phyloP scores from a whole-genome alignment of 2,888 invertebrate species.

The Biston stratarius region DNA sequence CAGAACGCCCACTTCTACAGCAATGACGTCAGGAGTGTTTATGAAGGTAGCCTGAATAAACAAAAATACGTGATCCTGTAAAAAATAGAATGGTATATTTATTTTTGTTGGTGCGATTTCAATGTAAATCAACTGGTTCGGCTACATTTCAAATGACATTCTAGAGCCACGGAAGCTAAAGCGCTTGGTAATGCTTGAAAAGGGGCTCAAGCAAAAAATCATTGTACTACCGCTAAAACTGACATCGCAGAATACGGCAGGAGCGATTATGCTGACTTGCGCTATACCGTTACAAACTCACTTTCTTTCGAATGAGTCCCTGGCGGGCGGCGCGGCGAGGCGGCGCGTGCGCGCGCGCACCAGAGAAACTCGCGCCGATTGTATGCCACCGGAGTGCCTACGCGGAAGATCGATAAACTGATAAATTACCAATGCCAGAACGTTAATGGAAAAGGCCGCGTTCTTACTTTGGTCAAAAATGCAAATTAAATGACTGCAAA shows the following conservation, averaged over 20 bases:
- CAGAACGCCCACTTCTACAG: constrained; percentile 37
- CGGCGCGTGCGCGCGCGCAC: constrained; percentile 44
- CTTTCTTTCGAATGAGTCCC: constrained; percentile 74
- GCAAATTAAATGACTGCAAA: constrained; percentile 19
- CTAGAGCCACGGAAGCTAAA: no score
- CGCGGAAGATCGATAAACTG: constrained; percentile 49
- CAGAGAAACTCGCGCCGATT: constrained; percentile 58
- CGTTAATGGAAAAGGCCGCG: constrained; percentile 39
- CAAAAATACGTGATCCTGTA: constrained; percentile 1
- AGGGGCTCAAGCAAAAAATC: not conserved
- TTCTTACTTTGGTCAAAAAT: constrained; percentile 34
- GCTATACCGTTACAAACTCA: constrained; percentile 75
- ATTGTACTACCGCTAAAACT: constrained; percentile 6
- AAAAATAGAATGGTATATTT: constrained; percentile 7
- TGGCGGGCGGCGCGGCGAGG: constrained; percentile 41
- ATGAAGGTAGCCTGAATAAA: constrained; percentile 22
- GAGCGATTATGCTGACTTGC: constrained; percentile 60
- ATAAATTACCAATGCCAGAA: constrained; percentile 32
- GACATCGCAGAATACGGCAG: constrained; percentile 43
- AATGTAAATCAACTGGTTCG: constrained; percentile 4
- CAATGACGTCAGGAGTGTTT: constrained; percentile 38
- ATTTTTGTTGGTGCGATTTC: constrained; percentile 7
- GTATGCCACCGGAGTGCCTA: constrained; percentile 57
- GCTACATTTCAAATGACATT: no score
- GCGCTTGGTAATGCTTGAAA: not conserved